Conservation (phyloP, 1,140 invertebrate species). For the Drosophila lacertosa region DNA sequence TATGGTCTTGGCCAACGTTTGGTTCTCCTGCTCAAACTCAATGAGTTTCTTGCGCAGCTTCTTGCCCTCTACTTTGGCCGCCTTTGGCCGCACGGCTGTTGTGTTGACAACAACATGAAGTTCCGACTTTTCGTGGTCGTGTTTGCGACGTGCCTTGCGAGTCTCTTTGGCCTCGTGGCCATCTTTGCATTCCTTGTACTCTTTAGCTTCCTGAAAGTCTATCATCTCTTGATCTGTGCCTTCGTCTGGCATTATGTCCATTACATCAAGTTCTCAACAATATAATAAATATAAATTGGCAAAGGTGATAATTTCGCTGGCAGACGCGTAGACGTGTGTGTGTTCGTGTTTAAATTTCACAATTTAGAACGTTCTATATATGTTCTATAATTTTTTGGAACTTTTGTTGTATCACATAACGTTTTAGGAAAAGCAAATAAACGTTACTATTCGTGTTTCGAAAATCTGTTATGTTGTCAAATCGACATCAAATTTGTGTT, state of each 20-base stretch:
- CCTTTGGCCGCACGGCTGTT: slow-evolving; percentile 36
- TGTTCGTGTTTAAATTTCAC: slow-evolving; percentile 37
- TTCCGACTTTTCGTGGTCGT: slow-evolving; percentile 26
- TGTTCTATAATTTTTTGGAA: slow-evolving; percentile 26
- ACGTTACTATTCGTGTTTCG: not conserved
- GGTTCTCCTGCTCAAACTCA: slow-evolving; percentile 61
- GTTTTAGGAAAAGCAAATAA: slow-evolving; percentile 30
- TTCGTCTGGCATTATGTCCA: slow-evolving; percentile 23
- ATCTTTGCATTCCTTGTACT: slow-evolving; percentile 9
- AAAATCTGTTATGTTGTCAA: slow-evolving; percentile 11
- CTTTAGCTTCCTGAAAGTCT: not conserved
- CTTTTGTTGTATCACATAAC: slow-evolving; percentile 28
- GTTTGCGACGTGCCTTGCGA: slow-evolving; percentile 34
- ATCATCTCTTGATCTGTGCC: not conserved
- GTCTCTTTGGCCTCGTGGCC: not conserved
- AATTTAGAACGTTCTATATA: slow-evolving; percentile 40
- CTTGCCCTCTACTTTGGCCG: slow-evolving; percentile 42
- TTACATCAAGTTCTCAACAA: slow-evolving; percentile 26
- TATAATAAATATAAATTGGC: slow-evolving; percentile 13
- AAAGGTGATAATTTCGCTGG: not conserved
- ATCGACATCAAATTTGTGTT: not conserved
- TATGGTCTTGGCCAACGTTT: slow-evolving; percentile 57
- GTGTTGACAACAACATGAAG: slow-evolving; percentile 49
- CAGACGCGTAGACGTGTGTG: slow-evolving; percentile 21
- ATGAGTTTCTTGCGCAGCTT: slow-evolving; percentile 67